phyloP scores from a whole-genome alignment of 37 sponge, comb jelly and placozoan species.

The Mnemiopsis leidyi region DNA sequence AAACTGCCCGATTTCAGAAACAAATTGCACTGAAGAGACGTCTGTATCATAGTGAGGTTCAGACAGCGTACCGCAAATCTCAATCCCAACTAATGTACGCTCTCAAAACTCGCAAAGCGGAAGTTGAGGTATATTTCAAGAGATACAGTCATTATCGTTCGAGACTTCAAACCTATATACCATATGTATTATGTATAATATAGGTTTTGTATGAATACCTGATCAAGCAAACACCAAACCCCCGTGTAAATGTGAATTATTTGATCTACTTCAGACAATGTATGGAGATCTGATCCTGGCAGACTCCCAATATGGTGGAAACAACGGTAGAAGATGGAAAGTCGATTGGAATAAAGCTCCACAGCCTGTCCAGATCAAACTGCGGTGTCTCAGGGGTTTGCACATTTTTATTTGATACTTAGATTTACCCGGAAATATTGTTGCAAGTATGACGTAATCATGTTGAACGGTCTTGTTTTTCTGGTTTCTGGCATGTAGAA shows the following conservation, averaged over 20 bases:
- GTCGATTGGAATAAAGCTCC: slow-evolving; percentile 69
- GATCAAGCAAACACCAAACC: no score
- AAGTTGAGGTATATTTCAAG: slow-evolving; percentile 66
- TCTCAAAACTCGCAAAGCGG: slow-evolving; percentile 47
- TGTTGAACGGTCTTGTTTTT: no score
- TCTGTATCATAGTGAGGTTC: slow-evolving; percentile 65
- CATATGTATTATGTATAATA: no score
- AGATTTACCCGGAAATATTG: no score
- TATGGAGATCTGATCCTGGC: slow-evolving; percentile 67
- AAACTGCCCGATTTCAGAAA: no score
- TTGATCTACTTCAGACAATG: slow-evolving; percentile 67
- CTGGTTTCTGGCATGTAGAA: no score
- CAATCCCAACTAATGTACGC: slow-evolving; percentile 62
- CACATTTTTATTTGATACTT: no score
- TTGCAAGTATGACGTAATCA: no score
- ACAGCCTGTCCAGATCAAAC: slow-evolving; percentile 69
- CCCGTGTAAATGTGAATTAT: no score
- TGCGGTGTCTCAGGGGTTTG: slow-evolving; percentile 61
- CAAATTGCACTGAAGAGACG: slow-evolving; percentile 44
- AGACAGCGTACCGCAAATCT: slow-evolving; percentile 62
- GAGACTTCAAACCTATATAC: no score
- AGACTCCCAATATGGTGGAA: slow-evolving; percentile 68
- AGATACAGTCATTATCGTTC: no score
- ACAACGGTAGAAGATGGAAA: slow-evolving; percentile 68
- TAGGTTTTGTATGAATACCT: no score